A percentile compares a stretch with the other conserved stretches of the same genome.
These are phyloP conservation scores for Macropus fuliginosus DNA, from an alignment of 2,797 vertebrate genomes.

Conservation along the genomic window DNA sequence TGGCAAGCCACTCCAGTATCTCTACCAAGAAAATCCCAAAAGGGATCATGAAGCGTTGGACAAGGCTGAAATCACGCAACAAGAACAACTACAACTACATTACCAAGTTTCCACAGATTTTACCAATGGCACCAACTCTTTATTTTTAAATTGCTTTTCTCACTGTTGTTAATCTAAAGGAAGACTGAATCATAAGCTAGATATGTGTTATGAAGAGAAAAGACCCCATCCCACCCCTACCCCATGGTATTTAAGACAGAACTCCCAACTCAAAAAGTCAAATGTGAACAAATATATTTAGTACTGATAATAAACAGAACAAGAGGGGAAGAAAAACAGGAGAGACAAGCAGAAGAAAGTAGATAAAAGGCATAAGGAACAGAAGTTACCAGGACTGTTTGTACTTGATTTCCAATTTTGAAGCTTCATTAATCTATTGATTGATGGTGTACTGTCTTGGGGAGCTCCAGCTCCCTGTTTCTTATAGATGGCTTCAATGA, in stretches of 20 bases:
- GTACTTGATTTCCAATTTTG: background rate
- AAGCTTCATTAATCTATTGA: conserved; percentile 6
- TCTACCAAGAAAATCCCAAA: background rate
- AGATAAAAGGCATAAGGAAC: conserved; percentile 20
- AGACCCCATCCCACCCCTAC: background rate
- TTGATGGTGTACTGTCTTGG: conserved; percentile 3
- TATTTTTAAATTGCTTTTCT: background rate
- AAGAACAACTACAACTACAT: background rate
- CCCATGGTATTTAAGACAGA: conserved; percentile 31
- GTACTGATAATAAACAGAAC: conserved; percentile 11
- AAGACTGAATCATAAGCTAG: background rate
- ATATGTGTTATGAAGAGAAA: background rate
- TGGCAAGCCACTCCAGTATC: background rate
- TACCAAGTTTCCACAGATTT: background rate
- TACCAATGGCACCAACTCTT: background rate
- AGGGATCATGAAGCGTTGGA: background rate
- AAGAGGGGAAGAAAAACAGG: background rate
- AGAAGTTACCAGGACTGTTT: conserved; percentile 22
- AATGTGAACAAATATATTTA: conserved; percentile 17
- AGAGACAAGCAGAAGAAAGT: background rate
- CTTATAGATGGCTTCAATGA: background rate
- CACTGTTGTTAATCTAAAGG: background rate
- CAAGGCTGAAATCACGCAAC: background rate
- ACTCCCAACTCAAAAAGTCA: conserved; percentile 38
- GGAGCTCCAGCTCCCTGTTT: background rate